phyloP scores from a whole-genome alignment of 2,888 invertebrate species.

The Dexiosoma caninum region DNA sequence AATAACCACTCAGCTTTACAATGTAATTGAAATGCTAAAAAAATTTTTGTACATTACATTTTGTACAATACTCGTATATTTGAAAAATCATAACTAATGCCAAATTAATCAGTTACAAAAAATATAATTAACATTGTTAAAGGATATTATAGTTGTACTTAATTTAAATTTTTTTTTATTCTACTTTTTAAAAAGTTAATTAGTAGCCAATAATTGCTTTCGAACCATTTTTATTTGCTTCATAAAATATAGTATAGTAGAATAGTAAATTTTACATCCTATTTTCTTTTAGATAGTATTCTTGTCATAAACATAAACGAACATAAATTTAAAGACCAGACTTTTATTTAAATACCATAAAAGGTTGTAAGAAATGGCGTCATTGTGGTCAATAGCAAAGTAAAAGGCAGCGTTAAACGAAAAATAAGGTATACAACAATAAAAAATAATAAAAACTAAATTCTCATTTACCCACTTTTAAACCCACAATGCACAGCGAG shows the following conservation, averaged over 20 bases:
- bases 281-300: neutral
- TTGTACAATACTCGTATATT: too few relatives aligned
- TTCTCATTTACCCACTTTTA: neutral
- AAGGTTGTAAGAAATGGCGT: conserved; percentile 33
- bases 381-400: conserved; percentile 29
- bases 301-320: too few relatives aligned
- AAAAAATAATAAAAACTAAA: neutral
- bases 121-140: too few relatives aligned
- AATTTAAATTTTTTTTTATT: too few relatives aligned
- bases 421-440: neutral
- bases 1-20: too few relatives aligned
- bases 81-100: too few relatives aligned
- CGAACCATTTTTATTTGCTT: too few relatives aligned
- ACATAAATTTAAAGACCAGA: neutral
- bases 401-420: neutral
- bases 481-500: neutral
- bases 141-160: too few relatives aligned
- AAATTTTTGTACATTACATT: too few relatives aligned
- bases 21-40: too few relatives aligned
- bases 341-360: neutral
- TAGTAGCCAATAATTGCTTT: neutral
- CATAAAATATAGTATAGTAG: too few relatives aligned
- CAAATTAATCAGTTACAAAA: too few relatives aligned
- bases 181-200: neutral
- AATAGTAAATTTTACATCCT: neutral